Evolutionary conservation across 2,113 vertebrate species (phyloP).

Genomic region (Ardeotis arabs): DNA sequence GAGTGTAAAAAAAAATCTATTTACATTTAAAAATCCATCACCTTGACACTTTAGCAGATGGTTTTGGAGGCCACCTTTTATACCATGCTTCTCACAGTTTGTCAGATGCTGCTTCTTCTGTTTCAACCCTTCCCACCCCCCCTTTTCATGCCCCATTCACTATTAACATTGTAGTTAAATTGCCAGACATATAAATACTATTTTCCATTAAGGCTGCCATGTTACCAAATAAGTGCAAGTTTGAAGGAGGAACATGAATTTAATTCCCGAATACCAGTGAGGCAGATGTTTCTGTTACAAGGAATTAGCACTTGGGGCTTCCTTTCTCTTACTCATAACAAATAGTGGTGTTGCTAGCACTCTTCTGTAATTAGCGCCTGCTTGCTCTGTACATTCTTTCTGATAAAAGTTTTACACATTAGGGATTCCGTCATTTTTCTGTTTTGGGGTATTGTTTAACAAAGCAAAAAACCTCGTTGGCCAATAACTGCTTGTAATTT

Average conservation of each 20-base stretch:
- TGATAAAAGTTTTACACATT: neutral
- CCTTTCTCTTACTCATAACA: slow-evolving; percentile 35
- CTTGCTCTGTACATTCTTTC: neutral
- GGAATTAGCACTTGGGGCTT: slow-evolving; percentile 7
- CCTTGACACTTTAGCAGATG: slow-evolving; percentile 1
- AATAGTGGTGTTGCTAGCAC: neutral
- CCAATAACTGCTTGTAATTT: slow-evolving; percentile 8
- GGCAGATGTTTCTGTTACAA: slow-evolving; percentile 41
- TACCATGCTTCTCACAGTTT: neutral
- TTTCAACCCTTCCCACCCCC: neutral
- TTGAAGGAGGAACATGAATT: slow-evolving; percentile 5
- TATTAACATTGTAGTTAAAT: neutral
- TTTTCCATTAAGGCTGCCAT: slow-evolving; percentile 46
- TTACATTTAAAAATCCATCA: slow-evolving; percentile 32
- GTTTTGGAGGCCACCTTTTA: neutral
- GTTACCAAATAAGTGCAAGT: slow-evolving; percentile 47
- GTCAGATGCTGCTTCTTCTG: neutral
- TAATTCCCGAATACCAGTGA: slow-evolving; percentile 18
- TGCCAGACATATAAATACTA: slow-evolving; percentile 6
- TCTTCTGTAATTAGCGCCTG: neutral
- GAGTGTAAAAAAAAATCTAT: neutral
- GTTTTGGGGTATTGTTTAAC: neutral
- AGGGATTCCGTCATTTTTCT: neutral
- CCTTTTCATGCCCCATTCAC: neutral
- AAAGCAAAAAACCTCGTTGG: neutral